phyloP scores from a whole-genome alignment of 2,888 invertebrate genomes.

The Tetranychus piercei region DNA sequence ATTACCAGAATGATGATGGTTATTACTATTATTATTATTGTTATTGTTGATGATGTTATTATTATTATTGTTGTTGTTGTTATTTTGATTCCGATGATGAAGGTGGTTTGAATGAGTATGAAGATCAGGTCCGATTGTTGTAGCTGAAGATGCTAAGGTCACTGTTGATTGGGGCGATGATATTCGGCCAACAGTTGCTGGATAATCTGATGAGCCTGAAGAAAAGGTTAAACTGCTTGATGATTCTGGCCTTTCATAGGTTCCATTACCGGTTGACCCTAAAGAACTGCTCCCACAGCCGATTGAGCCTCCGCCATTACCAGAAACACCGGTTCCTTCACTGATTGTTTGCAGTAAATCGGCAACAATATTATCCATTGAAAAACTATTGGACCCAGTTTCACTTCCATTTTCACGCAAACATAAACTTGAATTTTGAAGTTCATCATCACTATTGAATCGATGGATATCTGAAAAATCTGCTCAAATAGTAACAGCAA shows the following conservation, averaged over 20 bases:
- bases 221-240: slow-evolving; percentile 9
- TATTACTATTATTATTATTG: slow-evolving; percentile 5
- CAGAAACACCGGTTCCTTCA: slow-evolving; percentile 6
- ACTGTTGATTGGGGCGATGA: background rate
- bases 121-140: background rate
- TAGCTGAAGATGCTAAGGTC: background rate
- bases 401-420: background rate
- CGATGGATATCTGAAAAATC: background rate
- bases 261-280: background rate
- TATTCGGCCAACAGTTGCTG: background rate
- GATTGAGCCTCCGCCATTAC: background rate
- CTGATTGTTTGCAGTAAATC: slow-evolving; percentile 1
- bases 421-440: slow-evolving; percentile 6
- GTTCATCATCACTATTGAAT: slow-evolving; percentile 10
- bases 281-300: background rate
- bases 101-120: background rate
- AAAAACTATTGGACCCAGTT: background rate
- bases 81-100: background rate
- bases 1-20: background rate
- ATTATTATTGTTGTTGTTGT: background rate
- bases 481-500: background rate
- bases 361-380: slow-evolving; percentile 11
- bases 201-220: slow-evolving; percentile 6
- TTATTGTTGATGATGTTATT: background rate
- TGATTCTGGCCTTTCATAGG: slow-evolving; percentile 8